A percentile compares a stretch with the other conserved stretches of the same genome.
Evolutionary conservation across 2,113 vertebrate genomes (phyloP).

Genomic region (Phalacrocorax brasilianus): DNA sequence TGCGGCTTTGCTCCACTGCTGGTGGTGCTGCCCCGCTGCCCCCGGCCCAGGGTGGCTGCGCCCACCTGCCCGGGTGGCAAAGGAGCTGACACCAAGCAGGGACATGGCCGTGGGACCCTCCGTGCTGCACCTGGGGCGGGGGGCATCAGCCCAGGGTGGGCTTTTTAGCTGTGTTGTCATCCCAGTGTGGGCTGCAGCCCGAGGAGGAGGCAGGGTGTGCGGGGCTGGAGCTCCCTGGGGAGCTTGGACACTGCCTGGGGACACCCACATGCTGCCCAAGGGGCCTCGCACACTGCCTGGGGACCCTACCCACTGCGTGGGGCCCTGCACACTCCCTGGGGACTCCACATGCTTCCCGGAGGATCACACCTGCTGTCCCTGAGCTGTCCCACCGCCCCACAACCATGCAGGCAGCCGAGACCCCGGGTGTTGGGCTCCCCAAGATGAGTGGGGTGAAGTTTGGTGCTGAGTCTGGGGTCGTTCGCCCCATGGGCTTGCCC

Average conservation of each 20-base stretch:
- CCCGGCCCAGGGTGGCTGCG: no score
- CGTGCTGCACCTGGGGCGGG: neutral
- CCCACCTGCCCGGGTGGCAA: neutral
- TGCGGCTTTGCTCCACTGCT: neutral
- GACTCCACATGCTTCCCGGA: neutral
- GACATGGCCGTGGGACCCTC: fast-evolving
- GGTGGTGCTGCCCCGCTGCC: neutral
- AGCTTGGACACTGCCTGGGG: neutral
- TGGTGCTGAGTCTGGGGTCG: neutral
- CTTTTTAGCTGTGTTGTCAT: neutral
- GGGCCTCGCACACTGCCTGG: neutral
- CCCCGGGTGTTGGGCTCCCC: neutral
- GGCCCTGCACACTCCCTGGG: neutral
- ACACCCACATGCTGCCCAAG: no score
- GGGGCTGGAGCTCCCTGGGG: neutral
- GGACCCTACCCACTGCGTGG: neutral
- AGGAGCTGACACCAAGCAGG: neutral
- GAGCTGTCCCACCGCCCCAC: neutral
- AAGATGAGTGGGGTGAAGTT: neutral
- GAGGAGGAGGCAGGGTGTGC: neutral
- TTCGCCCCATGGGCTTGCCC: neutral
- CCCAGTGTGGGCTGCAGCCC: neutral
- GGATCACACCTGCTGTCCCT: fast-evolving
- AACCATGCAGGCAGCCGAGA: neutral
- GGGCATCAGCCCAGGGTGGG: neutral